Evolutionary conservation across 2,797 vertebrate genomes (phyloP), one percentile per base, ranked within the genome.

Genomic region (Pangasius macronema): DNA sequence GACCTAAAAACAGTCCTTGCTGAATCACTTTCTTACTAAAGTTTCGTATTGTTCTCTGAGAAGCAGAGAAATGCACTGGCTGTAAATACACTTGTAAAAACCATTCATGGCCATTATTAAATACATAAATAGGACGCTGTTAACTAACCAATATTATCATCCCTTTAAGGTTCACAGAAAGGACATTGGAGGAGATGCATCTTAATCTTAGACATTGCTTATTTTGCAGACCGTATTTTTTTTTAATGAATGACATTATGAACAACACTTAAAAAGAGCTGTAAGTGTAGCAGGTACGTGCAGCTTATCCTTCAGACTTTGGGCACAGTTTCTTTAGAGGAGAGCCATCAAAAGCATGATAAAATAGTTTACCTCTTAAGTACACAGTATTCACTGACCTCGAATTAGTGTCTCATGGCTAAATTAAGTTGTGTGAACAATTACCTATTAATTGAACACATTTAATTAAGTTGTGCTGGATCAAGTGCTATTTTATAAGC

Each of bases 401-500:
- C 5, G 6, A 20, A 55, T 55, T 36, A 57, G 30, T 10, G 8
- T 36, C 76, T 33, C 30, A 18, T n/a, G 39, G 39, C 27, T 51
- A 51, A 13, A 51, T 76, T 51, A 33, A 20, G 22, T 80, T 24
- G 9, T 5, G 20, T 57, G 53, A 24, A 59, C 10, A 59, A 36
- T 36, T 9, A 24, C 7, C 33, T 13, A 36, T 57, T 24, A 24
- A 2, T 36, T 24, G 2, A 0, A 3, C 4, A 6, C 9, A 24
- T 22, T 79, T 24, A 6, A 80, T 39, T 80, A 5, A 24, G 8
- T 30, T 30, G 13, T 1, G 11, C 53, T 39, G 33, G 33, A 80
- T 80, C 55, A 80, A 57, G 33, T 59, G 77, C 46, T 76, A 9
- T 76, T 76, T 76, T n/a, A 76, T n/a, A 49, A 75, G 5, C 11